Percentiles rank a stretch among this genome's conserved stretches.
Conservation (phyloP, 1,140 invertebrate species). For the Drosophila quadrilineata region DNA sequence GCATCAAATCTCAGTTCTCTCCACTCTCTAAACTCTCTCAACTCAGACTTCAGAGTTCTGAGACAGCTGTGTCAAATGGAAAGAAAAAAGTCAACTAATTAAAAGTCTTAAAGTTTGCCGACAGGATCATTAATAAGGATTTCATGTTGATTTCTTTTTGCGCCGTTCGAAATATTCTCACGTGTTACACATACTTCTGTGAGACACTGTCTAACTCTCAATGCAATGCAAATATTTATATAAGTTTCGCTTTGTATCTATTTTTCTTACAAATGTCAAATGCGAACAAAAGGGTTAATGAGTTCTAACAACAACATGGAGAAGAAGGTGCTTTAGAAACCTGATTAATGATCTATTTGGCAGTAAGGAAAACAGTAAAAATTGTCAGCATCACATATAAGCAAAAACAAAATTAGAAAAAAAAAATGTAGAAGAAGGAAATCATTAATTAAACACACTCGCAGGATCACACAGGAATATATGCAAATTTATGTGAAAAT, state of each 20-base stretch:
- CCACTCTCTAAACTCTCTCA: no score
- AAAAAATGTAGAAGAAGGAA: conserved; percentile 68
- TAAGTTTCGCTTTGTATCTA: conserved; percentile 61
- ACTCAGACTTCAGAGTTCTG: no score
- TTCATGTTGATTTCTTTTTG: conserved; percentile 39
- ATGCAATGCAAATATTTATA: conserved; percentile 79
- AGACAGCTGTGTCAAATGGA: conserved; percentile 33
- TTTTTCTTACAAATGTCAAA: conserved; percentile 45
- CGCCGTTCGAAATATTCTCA: conserved; percentile 33
- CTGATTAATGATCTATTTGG: conserved; percentile 70
- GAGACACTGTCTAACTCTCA: conserved; percentile 20
- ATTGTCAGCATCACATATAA: conserved; percentile 49
- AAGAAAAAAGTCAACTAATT: conserved; percentile 59
- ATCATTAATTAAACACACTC: conserved; percentile 71
- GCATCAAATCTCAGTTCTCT: neutral
- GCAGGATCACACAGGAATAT: conserved; percentile 46
- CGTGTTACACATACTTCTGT: conserved; percentile 22
- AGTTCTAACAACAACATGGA: conserved; percentile 50
- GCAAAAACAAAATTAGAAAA: conserved; percentile 56
- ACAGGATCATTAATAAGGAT: conserved; percentile 75
- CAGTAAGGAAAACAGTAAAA: conserved; percentile 18
- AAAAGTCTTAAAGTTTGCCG: conserved; percentile 50
- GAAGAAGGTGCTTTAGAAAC: conserved; percentile 60
- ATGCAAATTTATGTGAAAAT: conserved; percentile 55
- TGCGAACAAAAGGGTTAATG: conserved; percentile 79